Percentiles rank a stretch among this genome's conserved stretches.
Conservation (phyloP, 2,113 vertebrate genomes). For the Sitta europaea region DNA sequence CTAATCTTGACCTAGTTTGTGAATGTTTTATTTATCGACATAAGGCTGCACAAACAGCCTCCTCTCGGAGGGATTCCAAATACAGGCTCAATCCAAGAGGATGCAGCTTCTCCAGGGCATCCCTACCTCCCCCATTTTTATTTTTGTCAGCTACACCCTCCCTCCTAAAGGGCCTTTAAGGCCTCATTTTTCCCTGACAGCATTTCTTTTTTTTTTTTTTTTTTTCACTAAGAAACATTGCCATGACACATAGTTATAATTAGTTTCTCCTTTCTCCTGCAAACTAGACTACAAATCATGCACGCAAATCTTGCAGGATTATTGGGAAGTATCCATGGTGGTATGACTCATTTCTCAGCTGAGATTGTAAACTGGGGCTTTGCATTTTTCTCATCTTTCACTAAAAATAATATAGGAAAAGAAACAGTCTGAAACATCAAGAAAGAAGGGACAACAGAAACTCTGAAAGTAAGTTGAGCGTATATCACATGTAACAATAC, state of each 20-base stretch:
- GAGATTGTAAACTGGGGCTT: background rate
- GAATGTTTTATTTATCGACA: slow-evolving; percentile 19
- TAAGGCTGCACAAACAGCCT: background rate
- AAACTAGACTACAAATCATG: background rate
- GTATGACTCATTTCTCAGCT: slow-evolving; percentile 11
- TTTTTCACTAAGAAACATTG: background rate
- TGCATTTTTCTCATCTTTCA: background rate
- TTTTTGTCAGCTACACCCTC: background rate
- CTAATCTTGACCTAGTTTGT: slow-evolving; percentile 47
- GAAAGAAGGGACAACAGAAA: background rate
- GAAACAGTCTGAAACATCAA: background rate
- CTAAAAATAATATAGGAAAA: background rate
- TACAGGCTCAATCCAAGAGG: background rate
- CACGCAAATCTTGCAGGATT: background rate
- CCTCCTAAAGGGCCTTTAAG: background rate
- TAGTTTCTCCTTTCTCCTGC: background rate
- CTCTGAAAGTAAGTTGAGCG: background rate
- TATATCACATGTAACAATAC: background rate
- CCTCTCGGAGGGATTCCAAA: background rate
- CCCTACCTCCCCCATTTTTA: background rate
- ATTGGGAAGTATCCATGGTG: background rate
- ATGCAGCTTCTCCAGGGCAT: background rate
- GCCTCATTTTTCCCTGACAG: background rate
- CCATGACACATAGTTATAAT: background rate
- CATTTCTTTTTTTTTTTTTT: background rate